These are phyloP conservation scores for Ennomos quercinarius DNA, from an alignment of 2,888 invertebrate species.

Conservation along the genomic window DNA sequence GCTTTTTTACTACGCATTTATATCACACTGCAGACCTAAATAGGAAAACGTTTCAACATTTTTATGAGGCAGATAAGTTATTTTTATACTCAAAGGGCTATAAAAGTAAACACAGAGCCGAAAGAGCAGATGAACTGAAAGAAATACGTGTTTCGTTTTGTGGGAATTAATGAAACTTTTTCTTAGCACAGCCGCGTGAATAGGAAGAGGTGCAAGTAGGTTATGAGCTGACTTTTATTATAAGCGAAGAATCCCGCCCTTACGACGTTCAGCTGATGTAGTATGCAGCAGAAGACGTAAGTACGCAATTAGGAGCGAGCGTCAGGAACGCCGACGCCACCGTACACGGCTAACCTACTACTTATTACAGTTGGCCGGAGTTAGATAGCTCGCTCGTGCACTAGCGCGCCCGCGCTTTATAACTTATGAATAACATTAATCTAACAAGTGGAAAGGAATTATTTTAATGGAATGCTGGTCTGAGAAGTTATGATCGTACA, in stretches of 20 bases:
- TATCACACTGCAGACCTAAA: slow-evolving; percentile 22
- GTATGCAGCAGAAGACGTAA: slow-evolving; percentile 39
- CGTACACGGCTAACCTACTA: slow-evolving; percentile 25
- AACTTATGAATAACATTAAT: slow-evolving; percentile 44
- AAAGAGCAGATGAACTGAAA: slow-evolving; percentile 37
- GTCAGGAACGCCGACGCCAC: slow-evolving; percentile 14
- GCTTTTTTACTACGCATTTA: slow-evolving; percentile 25
- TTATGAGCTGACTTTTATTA: slow-evolving; percentile 34
- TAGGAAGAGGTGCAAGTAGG: slow-evolving; percentile 34
- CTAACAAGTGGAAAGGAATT: slow-evolving; percentile 33
- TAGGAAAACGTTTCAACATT: slow-evolving; percentile 34
- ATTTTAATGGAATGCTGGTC: slow-evolving; percentile 31
- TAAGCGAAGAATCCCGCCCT: slow-evolving; percentile 32
- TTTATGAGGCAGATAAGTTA: slow-evolving; percentile 39
- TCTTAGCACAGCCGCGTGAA: slow-evolving; percentile 25
- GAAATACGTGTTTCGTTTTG: slow-evolving; percentile 40
- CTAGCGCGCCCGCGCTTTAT: slow-evolving; percentile 32
- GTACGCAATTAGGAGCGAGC: slow-evolving; percentile 40
- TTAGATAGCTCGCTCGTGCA: slow-evolving; percentile 34
- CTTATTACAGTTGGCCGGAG: slow-evolving; percentile 37
- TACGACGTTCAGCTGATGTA: slow-evolving; percentile 32
- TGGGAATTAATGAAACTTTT: slow-evolving; percentile 26
- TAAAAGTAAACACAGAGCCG: slow-evolving; percentile 31
- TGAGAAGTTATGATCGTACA: slow-evolving; percentile 26
- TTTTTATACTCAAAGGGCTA: slow-evolving; percentile 34